These are phyloP conservation scores for Hypocryptadius cinnamomeus DNA, from an alignment of 2,113 vertebrate species.

Conservation along the genomic window DNA sequence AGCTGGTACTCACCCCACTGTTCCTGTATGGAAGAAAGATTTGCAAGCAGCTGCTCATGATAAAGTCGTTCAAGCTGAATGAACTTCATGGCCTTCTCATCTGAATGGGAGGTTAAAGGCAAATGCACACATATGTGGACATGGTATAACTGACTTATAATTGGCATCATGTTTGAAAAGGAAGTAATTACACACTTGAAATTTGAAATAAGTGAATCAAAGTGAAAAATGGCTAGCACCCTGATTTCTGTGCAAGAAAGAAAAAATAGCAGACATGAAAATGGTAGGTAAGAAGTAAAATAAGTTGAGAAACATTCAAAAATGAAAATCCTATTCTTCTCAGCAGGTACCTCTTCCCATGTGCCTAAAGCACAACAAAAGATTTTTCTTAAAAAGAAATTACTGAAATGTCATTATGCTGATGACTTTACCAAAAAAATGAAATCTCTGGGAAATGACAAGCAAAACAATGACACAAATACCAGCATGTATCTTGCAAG, in stretches of 20 bases:
- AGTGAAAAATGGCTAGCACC: neutral
- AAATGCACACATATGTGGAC: neutral
- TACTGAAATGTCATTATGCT: neutral
- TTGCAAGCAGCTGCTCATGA: constrained; percentile 88
- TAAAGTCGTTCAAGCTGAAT: constrained; percentile 90
- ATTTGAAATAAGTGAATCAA: neutral
- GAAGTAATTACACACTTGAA: neutral
- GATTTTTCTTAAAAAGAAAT: neutral
- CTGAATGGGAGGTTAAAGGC: constrained; percentile 77
- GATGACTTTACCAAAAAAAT: neutral
- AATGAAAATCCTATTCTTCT: neutral
- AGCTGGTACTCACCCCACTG: constrained; percentile 83
- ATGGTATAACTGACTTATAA: neutral
- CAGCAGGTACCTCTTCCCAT: neutral
- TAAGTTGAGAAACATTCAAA: neutral
- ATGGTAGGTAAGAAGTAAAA: neutral
- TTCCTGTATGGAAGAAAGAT: constrained; percentile 86
- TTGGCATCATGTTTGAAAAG: neutral
- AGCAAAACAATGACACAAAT: neutral
- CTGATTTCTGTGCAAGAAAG: neutral
- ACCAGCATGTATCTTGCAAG: neutral
- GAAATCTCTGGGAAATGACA: neutral
- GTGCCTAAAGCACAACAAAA: neutral
- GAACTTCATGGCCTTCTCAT: constrained; percentile 90
- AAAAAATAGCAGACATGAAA: neutral